These are phyloP conservation scores for Tenthredo amoena DNA, from an alignment of 2,888 invertebrate species.

Conservation along the genomic window DNA sequence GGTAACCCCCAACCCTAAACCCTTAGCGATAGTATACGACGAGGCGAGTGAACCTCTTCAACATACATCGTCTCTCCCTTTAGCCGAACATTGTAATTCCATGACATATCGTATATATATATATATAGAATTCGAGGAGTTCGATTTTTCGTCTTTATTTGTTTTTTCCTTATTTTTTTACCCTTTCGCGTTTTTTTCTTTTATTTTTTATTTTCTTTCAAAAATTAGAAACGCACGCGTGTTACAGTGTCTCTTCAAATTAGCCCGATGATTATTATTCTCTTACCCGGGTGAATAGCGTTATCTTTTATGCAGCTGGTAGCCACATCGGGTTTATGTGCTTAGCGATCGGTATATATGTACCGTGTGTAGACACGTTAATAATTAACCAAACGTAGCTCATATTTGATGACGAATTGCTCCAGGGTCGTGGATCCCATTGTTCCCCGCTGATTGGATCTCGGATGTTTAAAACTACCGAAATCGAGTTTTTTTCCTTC, in stretches of 20 bases:
- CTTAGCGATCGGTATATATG: not conserved
- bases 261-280: not conserved
- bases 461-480: not conserved
- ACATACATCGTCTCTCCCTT: not conserved
- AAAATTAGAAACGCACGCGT: no score
- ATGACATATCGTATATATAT: not conserved
- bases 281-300: no score
- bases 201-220: not conserved
- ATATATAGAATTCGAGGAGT: not conserved
- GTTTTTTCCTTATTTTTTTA: no score
- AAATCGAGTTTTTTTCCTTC: no score
- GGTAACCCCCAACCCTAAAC: not conserved
- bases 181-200: not conserved
- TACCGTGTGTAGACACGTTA: not conserved
- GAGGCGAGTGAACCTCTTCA: not conserved
- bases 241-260: not conserved
- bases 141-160: not conserved
- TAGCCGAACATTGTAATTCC: not conserved
- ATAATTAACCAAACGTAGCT: not conserved
- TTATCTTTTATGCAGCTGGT: not conserved
- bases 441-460: conserved; percentile 3
- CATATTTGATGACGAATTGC: conserved; percentile 4
- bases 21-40: not conserved
- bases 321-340: conserved; percentile 3
- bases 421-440: not conserved